These are phyloP conservation scores for Xyrauchen texanus DNA, from an alignment of 2,113 vertebrate genomes.

Conservation along the genomic window DNA sequence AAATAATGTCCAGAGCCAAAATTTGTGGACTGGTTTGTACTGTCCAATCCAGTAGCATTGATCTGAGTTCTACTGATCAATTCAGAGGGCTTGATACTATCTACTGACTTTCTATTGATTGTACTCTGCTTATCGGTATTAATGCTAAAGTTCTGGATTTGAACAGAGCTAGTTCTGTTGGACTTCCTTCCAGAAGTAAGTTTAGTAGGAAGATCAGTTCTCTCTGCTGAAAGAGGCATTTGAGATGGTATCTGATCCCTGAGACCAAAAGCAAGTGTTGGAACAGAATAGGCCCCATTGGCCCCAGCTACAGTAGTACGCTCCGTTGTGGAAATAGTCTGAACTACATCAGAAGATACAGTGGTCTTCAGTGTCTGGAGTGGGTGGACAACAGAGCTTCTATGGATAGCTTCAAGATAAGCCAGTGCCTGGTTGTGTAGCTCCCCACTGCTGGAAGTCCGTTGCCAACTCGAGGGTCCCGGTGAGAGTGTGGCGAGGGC, in stretches of 20 bases:
- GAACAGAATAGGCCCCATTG: too few relatives aligned
- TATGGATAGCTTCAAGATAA: constrained; percentile 36
- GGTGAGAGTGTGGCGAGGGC: constrained; percentile 46
- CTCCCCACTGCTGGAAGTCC: constrained; percentile 66
- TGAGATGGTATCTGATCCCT: background rate
- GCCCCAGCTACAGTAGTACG: background rate
- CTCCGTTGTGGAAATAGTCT: background rate
- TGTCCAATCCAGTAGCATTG: background rate
- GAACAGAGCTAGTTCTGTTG: too few relatives aligned
- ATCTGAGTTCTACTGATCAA: too few relatives aligned
- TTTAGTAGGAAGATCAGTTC: constrained; percentile 10
- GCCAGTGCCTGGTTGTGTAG: constrained; percentile 44
- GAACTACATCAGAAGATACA: constrained; percentile 9
- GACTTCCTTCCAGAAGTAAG: background rate
- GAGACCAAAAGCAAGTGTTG: background rate
- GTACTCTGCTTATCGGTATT: constrained; percentile 49
- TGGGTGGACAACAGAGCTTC: background rate
- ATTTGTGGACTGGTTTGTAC: constrained; percentile 27
- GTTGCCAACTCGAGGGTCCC: constrained; percentile 51
- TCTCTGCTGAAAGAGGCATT: background rate
- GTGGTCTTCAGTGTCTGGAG: constrained; percentile 21
- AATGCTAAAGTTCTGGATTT: constrained; percentile 25
- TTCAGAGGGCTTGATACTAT: too few relatives aligned
- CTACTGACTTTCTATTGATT: constrained; percentile 23
- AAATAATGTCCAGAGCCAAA: constrained; percentile 50